Evolutionary conservation across 1,140 invertebrate genomes (phyloP).

Genomic region (Harlomillsia oculata): DNA sequence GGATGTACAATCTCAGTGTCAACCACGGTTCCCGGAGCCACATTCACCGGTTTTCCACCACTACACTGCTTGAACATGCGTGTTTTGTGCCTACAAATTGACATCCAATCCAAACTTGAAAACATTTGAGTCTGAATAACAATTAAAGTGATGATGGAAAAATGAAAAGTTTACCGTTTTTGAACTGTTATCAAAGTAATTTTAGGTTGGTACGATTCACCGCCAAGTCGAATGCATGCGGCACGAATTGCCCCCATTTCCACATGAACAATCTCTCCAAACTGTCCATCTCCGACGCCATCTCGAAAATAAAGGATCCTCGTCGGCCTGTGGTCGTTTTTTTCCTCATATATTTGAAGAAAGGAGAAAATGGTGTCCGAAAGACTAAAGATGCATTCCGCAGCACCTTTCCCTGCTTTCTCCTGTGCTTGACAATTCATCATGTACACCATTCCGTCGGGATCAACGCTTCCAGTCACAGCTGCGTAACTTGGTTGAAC

Average conservation of each 20-base stretch:
- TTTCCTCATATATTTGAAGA: conserved; percentile 24
- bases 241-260: conserved; percentile 58
- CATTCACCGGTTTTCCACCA: conserved; percentile 40
- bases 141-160: not conserved
- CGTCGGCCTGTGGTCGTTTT: conserved; percentile 35
- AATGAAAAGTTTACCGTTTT: conserved; percentile 39
- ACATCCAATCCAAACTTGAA: no score
- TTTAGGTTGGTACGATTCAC: conserved; percentile 40
- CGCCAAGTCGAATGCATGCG: conserved; percentile 48
- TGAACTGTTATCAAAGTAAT: conserved; percentile 44
- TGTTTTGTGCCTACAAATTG: conserved; percentile 43
- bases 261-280: conserved; percentile 40
- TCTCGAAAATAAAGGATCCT: conserved; percentile 43
- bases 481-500: conserved; percentile 25
- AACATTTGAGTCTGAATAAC: no score
- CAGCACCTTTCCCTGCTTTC: conserved; percentile 20
- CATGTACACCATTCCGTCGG: conserved; percentile 6
- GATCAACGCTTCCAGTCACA: conserved; percentile 22
- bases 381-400: conserved; percentile 38
- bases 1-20: conserved; percentile 43
- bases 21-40: conserved; percentile 46
- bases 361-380: conserved; percentile 35
- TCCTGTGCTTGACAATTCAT: conserved; percentile 7
- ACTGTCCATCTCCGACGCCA: conserved; percentile 45
- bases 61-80: conserved; percentile 61